A percentile compares a stretch with the other conserved stretches of the same genome.
phyloP scores from a whole-genome alignment of 2,888 invertebrate species.

The Tanytarsus gracilentus region DNA sequence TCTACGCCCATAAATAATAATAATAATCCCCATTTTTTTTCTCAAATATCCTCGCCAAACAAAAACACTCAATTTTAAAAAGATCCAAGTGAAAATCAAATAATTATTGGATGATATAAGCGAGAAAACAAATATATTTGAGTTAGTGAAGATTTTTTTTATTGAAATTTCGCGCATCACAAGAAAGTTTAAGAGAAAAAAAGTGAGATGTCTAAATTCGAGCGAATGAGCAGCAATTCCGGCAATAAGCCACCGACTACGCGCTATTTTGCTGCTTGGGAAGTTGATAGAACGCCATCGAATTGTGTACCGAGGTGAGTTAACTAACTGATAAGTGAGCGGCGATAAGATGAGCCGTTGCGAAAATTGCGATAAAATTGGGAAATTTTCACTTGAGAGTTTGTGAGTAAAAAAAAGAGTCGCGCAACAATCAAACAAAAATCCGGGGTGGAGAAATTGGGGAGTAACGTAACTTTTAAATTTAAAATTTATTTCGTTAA shows the following conservation, averaged over 20 bases:
- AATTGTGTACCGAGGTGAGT: conserved; percentile 95
- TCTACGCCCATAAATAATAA: background rate
- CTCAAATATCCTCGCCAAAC: too few relatives aligned
- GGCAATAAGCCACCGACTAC: conserved; percentile 79
- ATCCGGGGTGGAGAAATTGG: too few relatives aligned
- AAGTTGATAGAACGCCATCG: conserved; percentile 95
- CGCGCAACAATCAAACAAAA: too few relatives aligned
- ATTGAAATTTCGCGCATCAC: background rate
- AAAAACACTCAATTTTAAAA: too few relatives aligned
- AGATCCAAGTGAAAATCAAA: too few relatives aligned
- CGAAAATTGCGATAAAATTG: conserved; percentile 9
- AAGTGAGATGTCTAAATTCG: conserved; percentile 26
- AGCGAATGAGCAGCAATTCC: conserved; percentile 15
- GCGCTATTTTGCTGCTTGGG: conserved; percentile 99
- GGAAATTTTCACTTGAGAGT: conserved; percentile 30
- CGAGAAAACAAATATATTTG: too few relatives aligned
- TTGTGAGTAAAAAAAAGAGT: conserved; percentile 18
- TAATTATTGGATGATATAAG: too few relatives aligned
- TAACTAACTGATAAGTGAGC: conserved; percentile 23
- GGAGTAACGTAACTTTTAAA: too few relatives aligned
- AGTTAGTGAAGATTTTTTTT: background rate
- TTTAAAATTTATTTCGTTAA: too few relatives aligned
- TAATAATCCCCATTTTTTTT: too few relatives aligned
- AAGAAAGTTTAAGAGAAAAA: background rate
- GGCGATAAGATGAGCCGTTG: background rate